Base-by-base conservation (phyloP, 2,797 vertebrate genomes). In the Lacerta agilis region DNA sequence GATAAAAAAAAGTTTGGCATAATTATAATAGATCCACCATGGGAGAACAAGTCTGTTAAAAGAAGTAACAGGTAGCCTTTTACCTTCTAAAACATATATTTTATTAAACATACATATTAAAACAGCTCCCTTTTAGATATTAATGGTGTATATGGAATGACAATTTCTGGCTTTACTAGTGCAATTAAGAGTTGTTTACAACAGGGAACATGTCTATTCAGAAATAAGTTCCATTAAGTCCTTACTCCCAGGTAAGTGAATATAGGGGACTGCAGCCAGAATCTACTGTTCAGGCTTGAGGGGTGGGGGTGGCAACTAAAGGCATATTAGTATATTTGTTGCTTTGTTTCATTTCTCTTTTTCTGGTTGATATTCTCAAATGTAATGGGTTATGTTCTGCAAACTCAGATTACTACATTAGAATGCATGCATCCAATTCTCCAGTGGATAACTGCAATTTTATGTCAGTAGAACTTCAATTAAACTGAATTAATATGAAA, bases 11-110 rank as follows among this genome's bases (percentile, higher is more conserved):
- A 93, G 79, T 99, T 98, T 76, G 97, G 98, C 88, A 90, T 98
- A 27, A 98, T 99, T 93, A 97, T 99, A 78, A 96, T 99, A 49
- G 98, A 99, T 95, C 98, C 99, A 83, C 98, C 98, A 0, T 99
- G 98, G 99, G 98, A 99, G 96, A 99, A 99, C 95, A 99, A 99
- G 94, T 99, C 99, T 8, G 97, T 98, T 91, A 99, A 99, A 96
- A 98, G 98, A 96, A 99, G 98, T 95, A 98, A 97, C 85, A 98
- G 98, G 98, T 99, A 95, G 90, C 86, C 89, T 72, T 93, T 90
- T 15, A 83, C 49, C 76, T 64, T 75, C 61, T 66, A 64, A 83
- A 43, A 81, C 18, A 75, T 88, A 49, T 25, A n/a, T 71, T 86
- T 58, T 75, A 71, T 75, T 73, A 11, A 27, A 13, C 10, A 45